Conservation (phyloP, 2,113 vertebrate species). For the Rhabdomys dilectus region DNA sequence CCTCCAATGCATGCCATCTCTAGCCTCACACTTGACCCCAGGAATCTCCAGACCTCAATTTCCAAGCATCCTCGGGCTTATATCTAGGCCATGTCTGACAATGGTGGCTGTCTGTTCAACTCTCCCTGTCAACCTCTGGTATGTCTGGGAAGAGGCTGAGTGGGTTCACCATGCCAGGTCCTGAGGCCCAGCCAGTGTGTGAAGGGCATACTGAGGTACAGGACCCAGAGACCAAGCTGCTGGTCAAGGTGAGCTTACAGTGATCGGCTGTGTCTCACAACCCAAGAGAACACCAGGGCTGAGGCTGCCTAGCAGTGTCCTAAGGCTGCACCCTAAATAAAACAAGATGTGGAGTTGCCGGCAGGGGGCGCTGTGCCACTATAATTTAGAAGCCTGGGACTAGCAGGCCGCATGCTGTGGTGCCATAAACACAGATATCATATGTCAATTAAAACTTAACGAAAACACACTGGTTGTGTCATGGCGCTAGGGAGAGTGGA, state of each 20-base stretch:
- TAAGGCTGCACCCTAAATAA: neutral
- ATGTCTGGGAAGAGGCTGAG: neutral
- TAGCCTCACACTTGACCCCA: neutral
- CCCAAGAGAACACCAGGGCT: neutral
- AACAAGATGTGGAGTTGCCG: fast-evolving
- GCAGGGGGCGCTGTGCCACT: neutral
- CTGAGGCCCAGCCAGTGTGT: neutral
- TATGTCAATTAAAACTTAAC: neutral
- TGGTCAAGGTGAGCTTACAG: neutral
- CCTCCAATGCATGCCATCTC: fast-evolving
- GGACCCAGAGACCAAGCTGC: neutral
- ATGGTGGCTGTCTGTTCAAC: neutral
- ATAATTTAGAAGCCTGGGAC: neutral
- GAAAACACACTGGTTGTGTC: neutral
- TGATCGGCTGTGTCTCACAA: neutral
- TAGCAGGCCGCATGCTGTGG: neutral
- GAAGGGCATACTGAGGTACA: too few relatives aligned
- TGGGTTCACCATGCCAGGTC: neutral
- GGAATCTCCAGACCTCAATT: neutral
- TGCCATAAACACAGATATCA: neutral
- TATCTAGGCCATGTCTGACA: neutral
- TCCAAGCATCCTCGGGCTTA: neutral
- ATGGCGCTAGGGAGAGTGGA: neutral
- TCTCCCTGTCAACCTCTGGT: neutral
- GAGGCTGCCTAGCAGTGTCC: neutral